Conservation (phyloP, 2,888 invertebrate genomes). For the Cephus spinipes region DNA sequence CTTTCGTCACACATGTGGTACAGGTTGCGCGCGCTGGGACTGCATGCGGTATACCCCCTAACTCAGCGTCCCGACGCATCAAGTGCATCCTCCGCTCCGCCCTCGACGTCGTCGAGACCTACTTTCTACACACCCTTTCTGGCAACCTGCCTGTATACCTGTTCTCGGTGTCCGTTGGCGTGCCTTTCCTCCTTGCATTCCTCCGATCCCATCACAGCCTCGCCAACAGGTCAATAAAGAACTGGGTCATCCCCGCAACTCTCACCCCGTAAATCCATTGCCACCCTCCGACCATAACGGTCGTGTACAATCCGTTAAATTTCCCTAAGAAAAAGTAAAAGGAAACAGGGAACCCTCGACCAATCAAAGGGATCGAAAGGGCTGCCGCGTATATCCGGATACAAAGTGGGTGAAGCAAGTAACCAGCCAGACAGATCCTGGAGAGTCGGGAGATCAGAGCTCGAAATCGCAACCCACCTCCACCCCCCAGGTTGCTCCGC, state of each 20-base stretch:
- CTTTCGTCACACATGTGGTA: neutral
- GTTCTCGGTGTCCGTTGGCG: neutral
- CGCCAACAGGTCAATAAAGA: slow-evolving; percentile 56
- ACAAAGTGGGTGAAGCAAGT: neutral
- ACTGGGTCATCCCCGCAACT: slow-evolving; percentile 52
- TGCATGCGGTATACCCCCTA: slow-evolving; percentile 51
- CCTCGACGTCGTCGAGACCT: neutral
- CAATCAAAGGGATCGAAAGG: neutral
- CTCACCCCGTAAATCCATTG: neutral
- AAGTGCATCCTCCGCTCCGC: slow-evolving; percentile 45
- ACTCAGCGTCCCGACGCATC: slow-evolving; percentile 50
- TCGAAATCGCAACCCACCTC: slow-evolving; percentile 49
- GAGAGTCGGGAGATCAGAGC: neutral
- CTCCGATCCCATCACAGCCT: slow-evolving; percentile 31
- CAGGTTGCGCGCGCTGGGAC: slow-evolving; percentile 56
- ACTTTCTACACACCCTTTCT: neutral
- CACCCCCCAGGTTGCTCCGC: slow-evolving; percentile 54
- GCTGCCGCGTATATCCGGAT: neutral
- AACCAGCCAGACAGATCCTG: neutral
- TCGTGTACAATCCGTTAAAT: neutral
- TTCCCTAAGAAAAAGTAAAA: neutral
- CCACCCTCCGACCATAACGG: neutral
- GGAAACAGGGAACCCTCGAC: neutral
- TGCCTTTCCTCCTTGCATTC: neutral
- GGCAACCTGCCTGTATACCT: neutral